phyloP scores from a whole-genome alignment of 1,140 invertebrate species.

The Hesperophylax magnus region DNA sequence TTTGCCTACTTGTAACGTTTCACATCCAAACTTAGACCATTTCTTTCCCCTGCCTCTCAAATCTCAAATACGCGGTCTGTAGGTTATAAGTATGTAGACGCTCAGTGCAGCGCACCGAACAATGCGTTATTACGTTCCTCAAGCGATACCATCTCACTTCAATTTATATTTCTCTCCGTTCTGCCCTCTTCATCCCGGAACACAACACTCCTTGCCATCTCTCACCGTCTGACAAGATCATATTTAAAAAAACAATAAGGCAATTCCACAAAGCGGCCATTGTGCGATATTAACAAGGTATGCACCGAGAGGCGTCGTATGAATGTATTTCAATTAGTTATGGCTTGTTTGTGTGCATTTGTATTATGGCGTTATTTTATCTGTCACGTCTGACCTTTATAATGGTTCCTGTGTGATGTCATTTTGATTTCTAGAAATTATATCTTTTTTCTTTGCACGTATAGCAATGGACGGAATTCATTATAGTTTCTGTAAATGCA shows the following conservation, averaged over 20 bases:
- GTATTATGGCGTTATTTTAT: background rate
- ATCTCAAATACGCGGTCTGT: background rate
- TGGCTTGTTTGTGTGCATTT: conserved; percentile 22
- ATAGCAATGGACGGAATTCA: too few relatives aligned
- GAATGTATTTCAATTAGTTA: conserved; percentile 33
- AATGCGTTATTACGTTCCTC: conserved; percentile 54
- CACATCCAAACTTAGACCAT: background rate
- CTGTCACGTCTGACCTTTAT: background rate
- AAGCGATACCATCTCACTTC: conserved; percentile 52
- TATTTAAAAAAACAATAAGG: conserved; percentile 42
- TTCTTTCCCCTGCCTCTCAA: background rate
- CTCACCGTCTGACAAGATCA: conserved; percentile 37
- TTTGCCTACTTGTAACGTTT: background rate
- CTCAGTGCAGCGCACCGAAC: conserved; percentile 44
- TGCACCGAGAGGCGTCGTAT: conserved; percentile 26
- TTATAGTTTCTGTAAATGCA: too few relatives aligned
- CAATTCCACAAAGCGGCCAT: conserved; percentile 34
- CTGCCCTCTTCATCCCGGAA: background rate
- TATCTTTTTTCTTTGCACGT: too few relatives aligned
- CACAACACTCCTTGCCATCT: background rate
- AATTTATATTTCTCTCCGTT: conserved; percentile 49
- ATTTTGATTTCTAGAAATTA: too few relatives aligned
- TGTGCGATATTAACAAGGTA: conserved; percentile 36
- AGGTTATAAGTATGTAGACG: background rate
- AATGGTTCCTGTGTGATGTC: too few relatives aligned